phyloP scores from a whole-genome alignment of 2,888 invertebrate genomes.

The Callyntrura guangdongensis region DNA sequence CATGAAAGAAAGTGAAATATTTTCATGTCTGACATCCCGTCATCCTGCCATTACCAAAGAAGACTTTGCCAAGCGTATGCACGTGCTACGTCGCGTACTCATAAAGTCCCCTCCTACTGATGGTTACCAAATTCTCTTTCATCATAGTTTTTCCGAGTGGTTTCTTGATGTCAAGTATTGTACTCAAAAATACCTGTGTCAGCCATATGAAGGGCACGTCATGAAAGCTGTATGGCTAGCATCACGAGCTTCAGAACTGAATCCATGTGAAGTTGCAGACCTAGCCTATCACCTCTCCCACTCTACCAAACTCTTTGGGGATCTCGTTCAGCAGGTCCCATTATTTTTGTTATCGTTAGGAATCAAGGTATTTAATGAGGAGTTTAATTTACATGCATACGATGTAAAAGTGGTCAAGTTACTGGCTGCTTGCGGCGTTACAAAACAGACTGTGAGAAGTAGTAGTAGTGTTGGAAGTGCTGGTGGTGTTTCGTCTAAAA shows the following conservation, averaged over 20 bases:
- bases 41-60: slow-evolving; percentile 92
- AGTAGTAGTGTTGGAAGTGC: slow-evolving; percentile 53
- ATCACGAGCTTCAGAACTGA: slow-evolving; percentile 87
- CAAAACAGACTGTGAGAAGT: slow-evolving; percentile 77
- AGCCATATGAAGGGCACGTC: slow-evolving; percentile 94
- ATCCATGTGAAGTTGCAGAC: slow-evolving; percentile 86
- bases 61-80: slow-evolving; percentile 93
- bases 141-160: slow-evolving; percentile 98
- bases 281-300: slow-evolving; percentile 86
- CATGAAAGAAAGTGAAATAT: slow-evolving; percentile 93
- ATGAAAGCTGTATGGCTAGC: slow-evolving; percentile 92
- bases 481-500: slow-evolving; percentile 57
- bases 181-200: slow-evolving; percentile 96
- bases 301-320: slow-evolving; percentile 81
- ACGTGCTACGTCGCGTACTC: slow-evolving; percentile 90
- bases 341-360: slow-evolving; percentile 83
- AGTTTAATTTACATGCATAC: slow-evolving; percentile 77
- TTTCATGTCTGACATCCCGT: slow-evolving; percentile 92
- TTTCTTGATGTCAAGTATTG: slow-evolving; percentile 98
- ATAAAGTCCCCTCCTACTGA: slow-evolving; percentile 85
- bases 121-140: slow-evolving; percentile 91
- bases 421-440: slow-evolving; percentile 82
- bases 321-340: slow-evolving; percentile 80
- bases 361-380: slow-evolving; percentile 78
- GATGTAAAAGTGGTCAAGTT: slow-evolving; percentile 83